phyloP scores from a whole-genome alignment of 1,140 invertebrate species.

The Polyergus mexicanus region DNA sequence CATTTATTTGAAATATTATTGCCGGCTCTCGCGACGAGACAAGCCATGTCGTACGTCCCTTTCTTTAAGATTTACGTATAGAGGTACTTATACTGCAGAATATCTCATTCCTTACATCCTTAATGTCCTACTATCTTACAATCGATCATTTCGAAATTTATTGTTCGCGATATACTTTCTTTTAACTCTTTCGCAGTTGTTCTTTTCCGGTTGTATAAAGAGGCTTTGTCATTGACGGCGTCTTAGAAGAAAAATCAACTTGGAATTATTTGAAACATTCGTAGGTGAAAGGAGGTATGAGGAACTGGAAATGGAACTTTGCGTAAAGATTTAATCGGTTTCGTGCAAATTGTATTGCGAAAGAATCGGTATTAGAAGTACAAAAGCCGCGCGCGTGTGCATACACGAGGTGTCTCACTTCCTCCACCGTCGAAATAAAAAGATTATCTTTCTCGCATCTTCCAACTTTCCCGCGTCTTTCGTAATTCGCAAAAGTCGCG shows the following conservation, averaged over 20 bases:
- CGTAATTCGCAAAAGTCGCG: conserved; percentile 65
- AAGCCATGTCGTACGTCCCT: neutral
- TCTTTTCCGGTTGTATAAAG: no score
- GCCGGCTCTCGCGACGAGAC: conserved; percentile 21
- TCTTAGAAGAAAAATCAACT: neutral
- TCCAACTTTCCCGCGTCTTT: conserved; percentile 67
- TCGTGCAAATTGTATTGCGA: conserved; percentile 54
- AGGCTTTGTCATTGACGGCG: neutral
- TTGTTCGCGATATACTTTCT: neutral
- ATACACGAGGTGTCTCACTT: neutral
- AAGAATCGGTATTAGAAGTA: conserved; percentile 26
- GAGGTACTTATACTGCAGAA: neutral
- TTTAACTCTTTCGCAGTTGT: neutral
- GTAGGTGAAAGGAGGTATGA: conserved; percentile 10
- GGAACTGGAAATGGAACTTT: neutral
- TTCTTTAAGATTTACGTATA: neutral
- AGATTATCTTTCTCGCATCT: conserved; percentile 65
- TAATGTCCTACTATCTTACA: no score
- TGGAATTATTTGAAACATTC: conserved; percentile 21
- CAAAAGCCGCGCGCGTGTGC: conserved; percentile 28
- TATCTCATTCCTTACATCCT: neutral
- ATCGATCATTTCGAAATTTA: no score
- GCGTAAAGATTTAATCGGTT: conserved; percentile 41
- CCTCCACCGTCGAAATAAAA: conserved; percentile 62
- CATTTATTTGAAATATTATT: conserved; percentile 17